Evolutionary conservation across 2,888 invertebrate species (phyloP), one percentile per base, ranked within the genome.

Genomic region (Strigamia transsilvanica): DNA sequence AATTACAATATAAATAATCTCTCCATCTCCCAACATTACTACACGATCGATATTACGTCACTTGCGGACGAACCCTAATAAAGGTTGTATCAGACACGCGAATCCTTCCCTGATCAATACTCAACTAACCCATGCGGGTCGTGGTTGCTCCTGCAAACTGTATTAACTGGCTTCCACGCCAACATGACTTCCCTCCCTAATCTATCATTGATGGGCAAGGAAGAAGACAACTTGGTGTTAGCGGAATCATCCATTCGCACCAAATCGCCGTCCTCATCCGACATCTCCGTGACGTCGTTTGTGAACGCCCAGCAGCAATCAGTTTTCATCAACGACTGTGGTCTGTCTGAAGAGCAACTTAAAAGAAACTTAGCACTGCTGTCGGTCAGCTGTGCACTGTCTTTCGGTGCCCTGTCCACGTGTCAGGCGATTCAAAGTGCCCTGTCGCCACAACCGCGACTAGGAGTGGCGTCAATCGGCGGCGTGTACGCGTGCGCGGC

Each of bases 11-110:
- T 38, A 38, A 38, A 38, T 38, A 38, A 38, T 38, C 38, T 15
- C 5, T 46, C 46, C 15, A 46, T 46, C 46, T 46, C 46, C 1
- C 4, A n/a, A 6, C 38, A 38, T 38, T 15, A 27, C 15, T 10
- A 51, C 61, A 21, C 61, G 61, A 66, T 23, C 21, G 61, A 66
- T 46, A 66, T 66, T 18, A 66, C 61, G 61, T 66, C 61, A 66
- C 23, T 66, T 21, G 21, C 61, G 38, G 38, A 38, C 38, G 38
- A 38, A 38, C 38, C 38, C 10, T 38, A 38, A 38, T 38, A 38
- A 38, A 38, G 38, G 38, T 38, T 38, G 38, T 38, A 38, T 38
- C 38, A 38, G 12, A 23, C 61, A 18, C 61, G 61, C 61, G 61
- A 66, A 66, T n/a, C 21, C 61, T 66, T 66, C 23, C 61, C 21